Evolutionary conservation across 2,888 invertebrate species (phyloP), one percentile per base, ranked within the genome.

Genomic region (Galerucella nymphaeae): DNA sequence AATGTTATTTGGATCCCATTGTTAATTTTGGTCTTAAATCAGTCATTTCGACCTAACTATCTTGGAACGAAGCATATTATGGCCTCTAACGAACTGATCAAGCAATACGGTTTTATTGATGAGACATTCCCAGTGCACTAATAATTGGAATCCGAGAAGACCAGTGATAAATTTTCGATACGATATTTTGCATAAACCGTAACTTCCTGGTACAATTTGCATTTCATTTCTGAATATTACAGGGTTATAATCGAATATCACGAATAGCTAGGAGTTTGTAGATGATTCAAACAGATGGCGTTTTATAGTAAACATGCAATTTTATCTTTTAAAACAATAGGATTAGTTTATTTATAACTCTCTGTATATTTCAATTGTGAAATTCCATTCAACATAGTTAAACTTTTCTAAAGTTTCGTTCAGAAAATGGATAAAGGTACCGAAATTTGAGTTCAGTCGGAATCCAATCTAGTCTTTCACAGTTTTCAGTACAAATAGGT

Each of bases 201-300:
- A 80, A 79, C 79, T 80, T 77, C 78, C 73, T 76, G 80, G 77
- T 77, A 78, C 80, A 75, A 82, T 83, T 82, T 82, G 80, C 83
- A 82, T 81, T 76, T 71, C 73, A 80, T 77, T 78, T 76, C 75
- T 75, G 74, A 75, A 76, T 75, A 74, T 72, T 75, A 75, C 58
- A 55, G 20, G 23, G 58, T 23, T 13, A 58, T 58, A 50, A 45
- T 45, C 50, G 8, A 50, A 50, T 50, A n/a, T n/a, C 16, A 13
- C 30, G 30, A 30, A 30, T 30, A 30, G 8, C 30, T 30, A 30
- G 8, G 30, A 30, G 30, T 30, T 30, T 30, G 30, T 30, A 30
- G 30, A 30, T 30, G 8, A 30, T 30, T 30, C 5, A 1, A 30
- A 30, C 30, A 30, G 30, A 30, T 30, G 30, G 30, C 5, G 6